These are phyloP conservation scores for Daboia siamensis DNA, from an alignment of 2,113 vertebrate genomes.

Conservation along the genomic window DNA sequence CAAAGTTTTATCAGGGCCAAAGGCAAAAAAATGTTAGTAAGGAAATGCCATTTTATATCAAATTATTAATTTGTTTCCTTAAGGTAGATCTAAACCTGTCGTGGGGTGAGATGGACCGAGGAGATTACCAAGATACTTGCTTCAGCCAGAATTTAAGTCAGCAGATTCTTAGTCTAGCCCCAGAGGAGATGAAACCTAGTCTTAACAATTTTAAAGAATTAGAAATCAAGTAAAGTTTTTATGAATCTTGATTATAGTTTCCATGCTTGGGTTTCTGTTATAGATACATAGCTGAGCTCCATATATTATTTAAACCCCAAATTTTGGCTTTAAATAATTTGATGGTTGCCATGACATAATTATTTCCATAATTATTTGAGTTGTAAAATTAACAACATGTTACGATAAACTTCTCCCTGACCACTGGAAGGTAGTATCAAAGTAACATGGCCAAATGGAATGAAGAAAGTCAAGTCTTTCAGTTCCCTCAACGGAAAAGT, in stretches of 20 bases:
- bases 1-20: background rate
- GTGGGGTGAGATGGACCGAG: background rate
- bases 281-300: background rate
- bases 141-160: background rate
- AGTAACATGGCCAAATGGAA: background rate
- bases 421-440: background rate
- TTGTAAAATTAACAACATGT: background rate
- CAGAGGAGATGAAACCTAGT: background rate
- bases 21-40: background rate
- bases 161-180: background rate
- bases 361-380: background rate
- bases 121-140: background rate
- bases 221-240: background rate
- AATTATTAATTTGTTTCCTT: background rate
- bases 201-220: background rate
- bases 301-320: background rate
- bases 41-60: background rate
- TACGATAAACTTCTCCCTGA: background rate
- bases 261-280: background rate
- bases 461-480: background rate
- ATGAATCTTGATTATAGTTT: background rate
- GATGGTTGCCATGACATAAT: background rate
- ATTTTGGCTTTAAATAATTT: background rate
- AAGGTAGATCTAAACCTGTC: background rate
- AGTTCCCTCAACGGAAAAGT: background rate